Conservation (phyloP, 2,888 invertebrate species). For the Tryphoninae sp. region DNA sequence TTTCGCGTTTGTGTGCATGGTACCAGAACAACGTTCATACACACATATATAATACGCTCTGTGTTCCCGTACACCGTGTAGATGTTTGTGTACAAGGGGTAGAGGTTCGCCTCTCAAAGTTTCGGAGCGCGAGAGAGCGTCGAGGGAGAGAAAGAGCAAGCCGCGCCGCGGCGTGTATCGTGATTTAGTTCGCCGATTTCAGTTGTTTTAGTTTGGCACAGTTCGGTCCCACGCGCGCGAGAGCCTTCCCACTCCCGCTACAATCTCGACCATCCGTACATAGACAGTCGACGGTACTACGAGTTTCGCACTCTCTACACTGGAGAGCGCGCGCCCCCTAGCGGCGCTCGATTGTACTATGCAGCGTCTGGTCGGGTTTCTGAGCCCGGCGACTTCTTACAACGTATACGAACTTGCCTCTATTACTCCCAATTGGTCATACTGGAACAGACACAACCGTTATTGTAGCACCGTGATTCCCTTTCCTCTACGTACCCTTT, state of each 20-base stretch:
- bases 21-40: background rate
- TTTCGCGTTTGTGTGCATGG: conserved; percentile 10
- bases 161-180: conserved; percentile 43
- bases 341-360: conserved; percentile 23
- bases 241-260: background rate
- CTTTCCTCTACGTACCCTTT: conserved; percentile 8
- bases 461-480: conserved; percentile 22
- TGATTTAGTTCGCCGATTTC: conserved; percentile 65
- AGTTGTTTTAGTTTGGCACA: conserved; percentile 65
- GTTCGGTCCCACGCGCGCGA: conserved; percentile 42
- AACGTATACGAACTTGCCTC: conserved; percentile 7
- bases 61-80: background rate
- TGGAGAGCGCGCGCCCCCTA: background rate
- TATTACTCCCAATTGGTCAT: conserved; percentile 9
- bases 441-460: background rate
- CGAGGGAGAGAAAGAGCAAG: conserved; percentile 25
- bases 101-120: conserved; percentile 29
- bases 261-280: background rate
- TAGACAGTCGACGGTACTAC: background rate
- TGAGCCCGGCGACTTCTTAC: background rate
- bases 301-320: conserved; percentile 56
- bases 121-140: conserved; percentile 24
- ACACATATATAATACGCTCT: background rate
- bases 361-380: conserved; percentile 26
- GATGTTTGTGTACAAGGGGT: background rate